These are phyloP conservation scores for Coboldia fuscipes DNA, from an alignment of 1,140 invertebrate genomes.

Conservation along the genomic window DNA sequence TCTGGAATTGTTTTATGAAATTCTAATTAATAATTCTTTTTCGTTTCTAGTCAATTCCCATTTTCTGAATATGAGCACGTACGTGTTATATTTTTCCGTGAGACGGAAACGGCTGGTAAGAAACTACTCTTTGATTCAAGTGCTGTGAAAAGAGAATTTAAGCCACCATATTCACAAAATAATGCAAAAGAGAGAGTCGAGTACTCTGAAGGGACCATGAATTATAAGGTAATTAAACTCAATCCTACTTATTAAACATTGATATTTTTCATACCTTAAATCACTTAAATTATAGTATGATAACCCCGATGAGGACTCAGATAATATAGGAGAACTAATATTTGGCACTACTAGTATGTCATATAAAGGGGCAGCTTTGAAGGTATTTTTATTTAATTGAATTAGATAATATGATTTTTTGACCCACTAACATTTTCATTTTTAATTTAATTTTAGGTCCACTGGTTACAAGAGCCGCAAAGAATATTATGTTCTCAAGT, in stretches of 20 bases:
- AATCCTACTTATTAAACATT: no score
- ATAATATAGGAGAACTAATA: conserved; percentile 65
- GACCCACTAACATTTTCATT: neutral
- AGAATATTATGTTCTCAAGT: conserved; percentile 52
- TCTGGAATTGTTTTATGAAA: no score
- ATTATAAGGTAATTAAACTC: no score
- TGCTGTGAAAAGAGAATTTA: conserved; percentile 32
- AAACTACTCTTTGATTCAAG: conserved; percentile 70
- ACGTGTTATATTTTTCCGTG: conserved; percentile 59
- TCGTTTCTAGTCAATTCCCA: conserved; percentile 21
- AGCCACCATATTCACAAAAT: conserved; percentile 2
- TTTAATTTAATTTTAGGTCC: conserved; percentile 22
- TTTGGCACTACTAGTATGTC: conserved; percentile 76
- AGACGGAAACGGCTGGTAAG: conserved; percentile 59
- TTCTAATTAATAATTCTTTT: conserved; percentile 1
- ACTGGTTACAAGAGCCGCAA: conserved; percentile 45
- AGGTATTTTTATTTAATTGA: conserved; percentile 16
- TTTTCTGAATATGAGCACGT: conserved; percentile 42
- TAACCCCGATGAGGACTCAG: conserved; percentile 28
- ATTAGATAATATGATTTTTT: neutral
- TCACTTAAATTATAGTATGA: conserved; percentile 10
- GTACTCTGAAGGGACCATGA: no score
- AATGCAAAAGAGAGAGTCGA: conserved; percentile 7
- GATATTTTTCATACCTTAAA: no score
- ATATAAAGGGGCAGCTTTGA: conserved; percentile 60